Evolutionary conservation across 2,797 vertebrate species (phyloP).

Genomic region (Hyperoplus lanceolatus): DNA sequence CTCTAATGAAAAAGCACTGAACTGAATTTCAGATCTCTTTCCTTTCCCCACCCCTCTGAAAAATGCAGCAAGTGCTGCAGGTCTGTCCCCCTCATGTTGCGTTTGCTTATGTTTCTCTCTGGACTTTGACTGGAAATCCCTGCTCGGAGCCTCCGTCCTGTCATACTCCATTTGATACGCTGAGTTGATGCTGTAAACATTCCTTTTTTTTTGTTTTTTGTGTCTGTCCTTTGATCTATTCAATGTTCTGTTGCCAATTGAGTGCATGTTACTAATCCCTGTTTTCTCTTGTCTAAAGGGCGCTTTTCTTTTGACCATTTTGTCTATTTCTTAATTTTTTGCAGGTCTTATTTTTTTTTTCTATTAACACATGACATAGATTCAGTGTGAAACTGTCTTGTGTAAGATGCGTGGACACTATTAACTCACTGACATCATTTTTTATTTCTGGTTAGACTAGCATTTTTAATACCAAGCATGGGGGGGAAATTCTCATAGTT

Average conservation of each 20-base stretch:
- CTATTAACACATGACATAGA: conserved; percentile 27
- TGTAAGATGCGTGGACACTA: conserved; percentile 51
- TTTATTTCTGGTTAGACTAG: conserved; percentile 63
- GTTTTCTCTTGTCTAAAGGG: conserved; percentile 60
- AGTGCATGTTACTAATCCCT: conserved; percentile 72
- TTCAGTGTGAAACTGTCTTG: conserved; percentile 58
- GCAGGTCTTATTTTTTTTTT: conserved; percentile 7
- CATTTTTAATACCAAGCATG: conserved; percentile 51
- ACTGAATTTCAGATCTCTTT: conserved; percentile 28
- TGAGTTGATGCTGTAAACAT: conserved; percentile 83
- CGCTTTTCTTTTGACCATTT: conserved; percentile 57
- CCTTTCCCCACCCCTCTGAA: conserved; percentile 2
- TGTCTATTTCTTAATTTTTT: conserved; percentile 32
- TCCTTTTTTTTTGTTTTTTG: conserved; percentile 73
- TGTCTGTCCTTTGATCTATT: conserved; percentile 66
- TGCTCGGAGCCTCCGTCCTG: conserved; percentile 55
- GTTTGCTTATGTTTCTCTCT: conserved; percentile 54
- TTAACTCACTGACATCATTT: conserved; percentile 44
- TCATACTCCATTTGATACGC: conserved; percentile 61
- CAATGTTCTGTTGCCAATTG: conserved; percentile 71
- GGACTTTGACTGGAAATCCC: conserved; percentile 77
- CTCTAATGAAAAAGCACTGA: conserved; percentile 30
- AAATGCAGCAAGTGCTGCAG: conserved; percentile 1
- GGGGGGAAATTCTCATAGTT: conserved; percentile 26
- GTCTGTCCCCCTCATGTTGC: conserved; percentile 66